These are phyloP conservation scores for Ferdinandea cuprea DNA, from an alignment of 2,888 invertebrate genomes.

Conservation along the genomic window DNA sequence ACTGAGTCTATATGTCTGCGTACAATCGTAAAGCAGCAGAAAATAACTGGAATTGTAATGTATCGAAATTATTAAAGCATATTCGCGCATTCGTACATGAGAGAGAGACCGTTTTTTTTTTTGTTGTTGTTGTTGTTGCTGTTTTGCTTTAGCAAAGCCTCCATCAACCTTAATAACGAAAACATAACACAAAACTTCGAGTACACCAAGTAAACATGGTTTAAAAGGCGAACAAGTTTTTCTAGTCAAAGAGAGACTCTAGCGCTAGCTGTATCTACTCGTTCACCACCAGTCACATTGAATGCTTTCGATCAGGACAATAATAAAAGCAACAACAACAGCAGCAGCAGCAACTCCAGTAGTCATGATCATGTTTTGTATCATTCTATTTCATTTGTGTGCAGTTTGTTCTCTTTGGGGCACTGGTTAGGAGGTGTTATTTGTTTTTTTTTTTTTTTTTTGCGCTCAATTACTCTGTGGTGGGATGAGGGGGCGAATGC, in stretches of 20 bases:
- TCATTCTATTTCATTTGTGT: constrained; percentile 64
- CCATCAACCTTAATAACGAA: constrained; percentile 67
- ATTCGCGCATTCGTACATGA: constrained; percentile 57
- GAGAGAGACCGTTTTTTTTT: constrained; percentile 12
- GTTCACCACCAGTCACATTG: constrained; percentile 58
- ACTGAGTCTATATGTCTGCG: neutral
- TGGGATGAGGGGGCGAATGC: constrained; percentile 51
- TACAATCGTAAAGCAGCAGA: constrained; percentile 46
- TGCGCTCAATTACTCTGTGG: constrained; percentile 41
- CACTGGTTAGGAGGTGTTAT: neutral
- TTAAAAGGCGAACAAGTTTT: constrained; percentile 74
- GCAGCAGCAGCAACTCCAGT: constrained; percentile 15
- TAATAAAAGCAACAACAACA: neutral
- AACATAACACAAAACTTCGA: constrained; percentile 38
- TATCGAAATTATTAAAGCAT: constrained; percentile 73
- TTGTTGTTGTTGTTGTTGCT: too few relatives aligned
- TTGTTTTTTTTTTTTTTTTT: constrained; percentile 16
- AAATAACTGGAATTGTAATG: constrained; percentile 67
- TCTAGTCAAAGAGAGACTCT: constrained; percentile 56
- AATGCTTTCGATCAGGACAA: constrained; percentile 64
- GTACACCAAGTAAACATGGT: constrained; percentile 66
- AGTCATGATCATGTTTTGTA: constrained; percentile 61
- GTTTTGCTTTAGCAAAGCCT: constrained; percentile 41
- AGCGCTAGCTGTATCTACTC: constrained; percentile 20
- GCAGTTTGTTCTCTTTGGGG: neutral